Conservation (phyloP, 2,113 vertebrate species). For the Eleginops maclovinus region DNA sequence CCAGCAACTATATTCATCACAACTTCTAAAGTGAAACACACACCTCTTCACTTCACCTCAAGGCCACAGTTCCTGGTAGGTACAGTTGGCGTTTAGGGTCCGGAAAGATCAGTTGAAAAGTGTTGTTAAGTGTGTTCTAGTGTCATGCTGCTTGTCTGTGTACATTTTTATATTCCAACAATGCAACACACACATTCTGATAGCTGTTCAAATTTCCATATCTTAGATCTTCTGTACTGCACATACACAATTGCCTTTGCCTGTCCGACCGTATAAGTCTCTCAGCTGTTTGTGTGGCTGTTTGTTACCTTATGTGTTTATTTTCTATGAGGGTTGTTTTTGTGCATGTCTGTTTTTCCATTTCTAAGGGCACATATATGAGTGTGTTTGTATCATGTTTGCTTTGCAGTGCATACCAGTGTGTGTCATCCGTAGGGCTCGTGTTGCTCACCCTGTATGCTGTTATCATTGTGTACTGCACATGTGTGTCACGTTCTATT, state of each 20-base stretch:
- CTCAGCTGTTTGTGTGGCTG: constrained; percentile 32
- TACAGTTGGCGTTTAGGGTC: neutral
- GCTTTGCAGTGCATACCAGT: constrained; percentile 7
- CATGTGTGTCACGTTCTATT: constrained; percentile 7
- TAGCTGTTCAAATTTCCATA: constrained; percentile 45
- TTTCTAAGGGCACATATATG: neutral
- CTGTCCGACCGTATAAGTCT: constrained; percentile 29
- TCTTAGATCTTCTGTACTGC: constrained; percentile 59
- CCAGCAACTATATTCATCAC: neutral
- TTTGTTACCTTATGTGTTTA: constrained; percentile 1
- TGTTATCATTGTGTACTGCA: constrained; percentile 8
- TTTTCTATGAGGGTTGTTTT: too few species aligned
- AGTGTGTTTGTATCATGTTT: constrained; percentile 9
- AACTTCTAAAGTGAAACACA: neutral
- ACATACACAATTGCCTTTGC: constrained; percentile 36
- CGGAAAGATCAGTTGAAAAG: constrained; percentile 23
- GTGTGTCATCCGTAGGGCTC: neutral
- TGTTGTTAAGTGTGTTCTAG: constrained; percentile 15
- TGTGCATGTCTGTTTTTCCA: neutral
- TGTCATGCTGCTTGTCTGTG: constrained; percentile 23
- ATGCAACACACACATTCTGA: constrained; percentile 13
- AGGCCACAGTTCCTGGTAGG: neutral
- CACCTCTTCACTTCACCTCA: neutral
- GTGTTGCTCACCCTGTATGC: neutral
- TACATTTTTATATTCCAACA: constrained; percentile 34